Evolutionary conservation across 2,797 vertebrate genomes (phyloP).

Genomic region (Vespertilio murinus): DNA sequence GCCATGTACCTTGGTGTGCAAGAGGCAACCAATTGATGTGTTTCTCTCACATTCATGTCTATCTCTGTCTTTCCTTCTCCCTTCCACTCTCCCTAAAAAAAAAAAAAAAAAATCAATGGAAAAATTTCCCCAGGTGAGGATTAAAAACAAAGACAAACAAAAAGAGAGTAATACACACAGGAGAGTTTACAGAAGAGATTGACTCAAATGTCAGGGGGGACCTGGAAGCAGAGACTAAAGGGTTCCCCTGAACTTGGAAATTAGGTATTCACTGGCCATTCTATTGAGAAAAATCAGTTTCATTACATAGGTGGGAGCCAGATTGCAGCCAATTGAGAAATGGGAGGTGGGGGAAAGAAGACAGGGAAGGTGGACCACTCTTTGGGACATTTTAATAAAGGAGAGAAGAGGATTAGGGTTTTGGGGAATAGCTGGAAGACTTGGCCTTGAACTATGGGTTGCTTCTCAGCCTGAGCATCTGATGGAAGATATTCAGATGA

Average conservation of each 20-base stretch:
- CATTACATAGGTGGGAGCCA: neutral
- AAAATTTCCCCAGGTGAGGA: too few relatives aligned
- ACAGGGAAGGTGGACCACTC: neutral
- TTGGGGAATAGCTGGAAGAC: neutral
- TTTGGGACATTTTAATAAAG: neutral
- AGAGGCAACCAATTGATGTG: too few relatives aligned
- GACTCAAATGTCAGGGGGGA: neutral
- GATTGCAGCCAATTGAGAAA: neutral
- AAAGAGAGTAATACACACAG: too few relatives aligned
- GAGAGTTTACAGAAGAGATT: neutral
- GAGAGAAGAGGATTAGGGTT: neutral
- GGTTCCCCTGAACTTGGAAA: neutral
- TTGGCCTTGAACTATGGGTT: neutral
- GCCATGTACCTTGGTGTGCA: too few relatives aligned
- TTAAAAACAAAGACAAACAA: too few relatives aligned
- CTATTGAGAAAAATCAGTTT: neutral
- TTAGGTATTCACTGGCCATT: neutral
- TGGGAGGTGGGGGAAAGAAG: neutral
- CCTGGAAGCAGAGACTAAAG: neutral
- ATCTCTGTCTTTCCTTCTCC: too few relatives aligned
- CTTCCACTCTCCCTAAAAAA: too few relatives aligned
- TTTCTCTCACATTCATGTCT: too few relatives aligned
- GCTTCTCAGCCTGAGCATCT: neutral
- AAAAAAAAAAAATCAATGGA: too few relatives aligned
- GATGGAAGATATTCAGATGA: neutral